Evolutionary conservation across 2,797 vertebrate species (phyloP).

Genomic region (Philypnodon macrostomus): DNA sequence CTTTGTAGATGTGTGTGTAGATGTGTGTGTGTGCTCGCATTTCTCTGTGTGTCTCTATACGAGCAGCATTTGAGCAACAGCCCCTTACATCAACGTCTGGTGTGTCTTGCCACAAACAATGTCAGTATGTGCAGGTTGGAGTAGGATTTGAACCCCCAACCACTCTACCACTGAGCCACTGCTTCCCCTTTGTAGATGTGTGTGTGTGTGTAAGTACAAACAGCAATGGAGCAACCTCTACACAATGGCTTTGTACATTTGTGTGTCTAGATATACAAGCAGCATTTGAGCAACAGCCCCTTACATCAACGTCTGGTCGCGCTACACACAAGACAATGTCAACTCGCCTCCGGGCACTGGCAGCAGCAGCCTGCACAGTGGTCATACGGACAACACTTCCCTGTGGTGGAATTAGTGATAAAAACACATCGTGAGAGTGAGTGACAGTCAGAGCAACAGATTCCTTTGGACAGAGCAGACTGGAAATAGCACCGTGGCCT

Average conservation of each 20-base stretch:
- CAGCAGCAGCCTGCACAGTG: slow-evolving; percentile 71
- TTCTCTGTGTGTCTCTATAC: too few species aligned
- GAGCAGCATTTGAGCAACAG: too few species aligned
- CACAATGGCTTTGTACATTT: slow-evolving; percentile 8
- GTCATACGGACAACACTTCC: slow-evolving; percentile 81
- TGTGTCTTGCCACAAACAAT: too few species aligned
- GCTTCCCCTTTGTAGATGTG: too few species aligned
- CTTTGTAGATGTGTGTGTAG: too few species aligned
- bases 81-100: too few species aligned
- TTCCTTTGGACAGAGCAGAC: slow-evolving; percentile 79
- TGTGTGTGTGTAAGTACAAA: slow-evolving; percentile 66
- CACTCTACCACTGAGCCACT: too few species aligned
- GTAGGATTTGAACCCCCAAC: too few species aligned
- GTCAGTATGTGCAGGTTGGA: too few species aligned
- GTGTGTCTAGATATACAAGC: slow-evolving; percentile 68
- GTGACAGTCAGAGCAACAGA: slow-evolving; percentile 77
- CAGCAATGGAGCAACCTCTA: slow-evolving; percentile 81
- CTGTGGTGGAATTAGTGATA: slow-evolving; percentile 77
- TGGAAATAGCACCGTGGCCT: slow-evolving; percentile 76
- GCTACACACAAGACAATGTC: slow-evolving; percentile 79
- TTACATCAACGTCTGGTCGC: slow-evolving; percentile 76
- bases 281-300: slow-evolving; percentile 78
- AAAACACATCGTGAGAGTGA: slow-evolving; percentile 66
- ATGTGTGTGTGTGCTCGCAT: too few species aligned
- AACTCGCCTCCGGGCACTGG: slow-evolving; percentile 78